Evolutionary conservation across 2,113 vertebrate genomes (phyloP), one percentile per base, ranked within the genome.

Genomic region (Corynorhinus townsendii): DNA sequence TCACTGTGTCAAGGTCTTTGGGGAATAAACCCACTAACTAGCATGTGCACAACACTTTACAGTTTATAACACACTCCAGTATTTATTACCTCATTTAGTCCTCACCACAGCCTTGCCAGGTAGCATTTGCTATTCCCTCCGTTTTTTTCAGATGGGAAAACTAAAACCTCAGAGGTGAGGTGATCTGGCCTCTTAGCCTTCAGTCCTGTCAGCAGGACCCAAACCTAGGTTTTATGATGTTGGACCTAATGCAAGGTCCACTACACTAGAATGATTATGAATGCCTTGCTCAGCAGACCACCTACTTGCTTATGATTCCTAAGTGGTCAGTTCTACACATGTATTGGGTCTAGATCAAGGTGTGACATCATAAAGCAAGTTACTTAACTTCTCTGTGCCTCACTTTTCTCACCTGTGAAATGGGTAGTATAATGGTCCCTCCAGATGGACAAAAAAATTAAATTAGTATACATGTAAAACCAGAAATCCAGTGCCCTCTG

Each of bases 21-120:
- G 94, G 96, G 94, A 93, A 95, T 52, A 76, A 89, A 82, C 62
- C 64, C 80, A 68, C 73, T 69, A 69, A 68, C 75, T 30, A 66
- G 66, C 68, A 19, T 49, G 90, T 81, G 76, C 22, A 26, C 9
- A 0, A 73, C 66, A 81, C 88, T 79, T 95, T 75, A 95, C 94
- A 92, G 97, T 89, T 86, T 80, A 73, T 54, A 35, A 47, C 3
- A n/a, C 49, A 11, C 19, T 45, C 66, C 66, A 17, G 52, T 7
- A 47, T 52, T 69, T 71, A 59, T 26, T 47, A 43, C 59, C 66
- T 91, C 54, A 33, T 75, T 71, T 40, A 38, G 28, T 64, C 68
- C 35, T 83, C 62, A 16, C 85, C n/a, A 28, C 40, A n/a, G 81
- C 49, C 87, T 91, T 33, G 26, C 28, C 81, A 62, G 30, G 6